phyloP scores from a whole-genome alignment of 2,888 invertebrate genomes.

The Lasius fuliginosus region DNA sequence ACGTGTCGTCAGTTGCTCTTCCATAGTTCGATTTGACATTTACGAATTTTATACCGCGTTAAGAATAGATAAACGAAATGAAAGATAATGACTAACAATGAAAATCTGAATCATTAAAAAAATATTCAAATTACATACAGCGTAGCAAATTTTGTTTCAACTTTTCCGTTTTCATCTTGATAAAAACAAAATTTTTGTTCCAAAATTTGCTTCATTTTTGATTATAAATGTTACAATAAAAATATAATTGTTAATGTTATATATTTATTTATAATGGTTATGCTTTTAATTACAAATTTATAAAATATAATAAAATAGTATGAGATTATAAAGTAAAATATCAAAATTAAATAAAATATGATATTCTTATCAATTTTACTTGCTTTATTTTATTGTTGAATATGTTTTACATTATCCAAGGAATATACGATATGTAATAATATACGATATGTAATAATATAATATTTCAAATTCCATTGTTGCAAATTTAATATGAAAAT shows the following conservation, averaged over 20 bases:
- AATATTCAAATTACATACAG: background rate
- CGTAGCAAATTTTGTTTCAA: background rate
- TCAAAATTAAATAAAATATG: background rate
- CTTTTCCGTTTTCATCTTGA: background rate
- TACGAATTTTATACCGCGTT: conserved; percentile 16
- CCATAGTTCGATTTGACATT: conserved; percentile 5
- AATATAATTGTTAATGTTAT: background rate
- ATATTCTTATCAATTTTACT: background rate
- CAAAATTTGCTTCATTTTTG: background rate
- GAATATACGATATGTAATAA: background rate
- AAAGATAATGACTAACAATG: background rate
- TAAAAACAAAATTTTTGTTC: background rate
- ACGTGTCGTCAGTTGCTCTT: conserved; percentile 1
- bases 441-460: background rate
- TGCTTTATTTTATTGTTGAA: background rate
- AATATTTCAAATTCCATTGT: background rate
- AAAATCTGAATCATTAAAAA: background rate
- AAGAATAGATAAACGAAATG: background rate
- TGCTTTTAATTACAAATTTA: background rate
- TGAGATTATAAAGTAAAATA: background rate
- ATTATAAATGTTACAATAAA: background rate
- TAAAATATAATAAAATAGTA: background rate
- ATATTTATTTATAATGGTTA: background rate
- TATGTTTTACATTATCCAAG: background rate
- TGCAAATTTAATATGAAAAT: background rate